These are phyloP conservation scores for Lampris incognitus DNA, from an alignment of 2,113 vertebrate species.

Conservation along the genomic window DNA sequence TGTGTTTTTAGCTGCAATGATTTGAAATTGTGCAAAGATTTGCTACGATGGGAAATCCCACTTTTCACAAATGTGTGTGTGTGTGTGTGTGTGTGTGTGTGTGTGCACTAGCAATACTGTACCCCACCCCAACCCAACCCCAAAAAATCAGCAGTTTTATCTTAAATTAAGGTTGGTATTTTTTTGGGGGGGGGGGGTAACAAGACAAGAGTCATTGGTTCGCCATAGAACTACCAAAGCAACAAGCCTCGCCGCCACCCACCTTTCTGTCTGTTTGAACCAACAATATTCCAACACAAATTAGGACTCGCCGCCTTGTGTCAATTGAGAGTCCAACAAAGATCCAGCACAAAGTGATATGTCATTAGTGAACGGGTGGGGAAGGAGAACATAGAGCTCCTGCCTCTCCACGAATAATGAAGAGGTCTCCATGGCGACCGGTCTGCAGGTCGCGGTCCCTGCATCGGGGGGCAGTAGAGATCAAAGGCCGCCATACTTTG, in stretches of 20 bases:
- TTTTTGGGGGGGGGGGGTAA: constrained; percentile 25
- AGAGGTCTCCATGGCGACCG: constrained; percentile 76
- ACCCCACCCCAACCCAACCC: no score
- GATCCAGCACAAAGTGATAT: constrained; percentile 74
- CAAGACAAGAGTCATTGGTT: constrained; percentile 57
- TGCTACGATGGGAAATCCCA: no score
- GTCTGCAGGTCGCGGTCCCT: constrained; percentile 35
- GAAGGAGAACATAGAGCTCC: constrained; percentile 59
- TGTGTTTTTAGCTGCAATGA: background rate
- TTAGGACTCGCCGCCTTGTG: constrained; percentile 76
- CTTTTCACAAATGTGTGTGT: no score
- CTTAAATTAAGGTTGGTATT: constrained; percentile 18
- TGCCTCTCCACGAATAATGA: constrained; percentile 71
- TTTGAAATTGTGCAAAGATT: background rate
- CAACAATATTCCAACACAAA: constrained; percentile 79
- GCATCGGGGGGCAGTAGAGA: constrained; percentile 43
- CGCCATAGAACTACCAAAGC: constrained; percentile 26
- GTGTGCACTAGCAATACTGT: no score
- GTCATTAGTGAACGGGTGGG: constrained; percentile 79
- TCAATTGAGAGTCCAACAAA: constrained; percentile 74
- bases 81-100: no score
- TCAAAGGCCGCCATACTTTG: constrained; percentile 51
- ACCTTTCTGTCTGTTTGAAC: constrained; percentile 43
- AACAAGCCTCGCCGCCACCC: constrained; percentile 32
- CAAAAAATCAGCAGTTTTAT: constrained; percentile 18